A percentile compares a stretch with the other conserved stretches of the same genome.
Conservation (phyloP, 2,113 vertebrate genomes). For the Craseonycteris thonglongyai region DNA sequence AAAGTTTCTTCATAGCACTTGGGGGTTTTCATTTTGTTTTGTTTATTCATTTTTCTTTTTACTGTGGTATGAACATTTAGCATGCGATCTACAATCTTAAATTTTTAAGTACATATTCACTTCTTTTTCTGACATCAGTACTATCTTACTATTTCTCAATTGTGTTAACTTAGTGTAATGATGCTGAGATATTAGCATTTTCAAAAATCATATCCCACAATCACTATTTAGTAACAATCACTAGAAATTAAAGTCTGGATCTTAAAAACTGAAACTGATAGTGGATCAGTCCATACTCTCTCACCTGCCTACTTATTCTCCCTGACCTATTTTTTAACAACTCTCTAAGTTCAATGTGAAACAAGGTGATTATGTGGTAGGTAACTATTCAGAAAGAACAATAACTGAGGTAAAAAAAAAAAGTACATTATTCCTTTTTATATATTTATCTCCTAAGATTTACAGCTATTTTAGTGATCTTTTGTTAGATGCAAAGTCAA, state of each 20-base stretch:
- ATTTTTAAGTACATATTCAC: not conserved
- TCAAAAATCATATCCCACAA: not conserved
- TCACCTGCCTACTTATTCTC: not conserved
- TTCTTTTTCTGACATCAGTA: not conserved
- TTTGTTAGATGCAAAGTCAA: not conserved
- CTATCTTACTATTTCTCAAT: not conserved
- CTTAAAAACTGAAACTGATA: not conserved
- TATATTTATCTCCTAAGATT: not conserved
- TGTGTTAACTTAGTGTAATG: not conserved
- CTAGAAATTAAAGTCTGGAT: not conserved
- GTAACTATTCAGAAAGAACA: slow-evolving; percentile 10
- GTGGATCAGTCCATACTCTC: not conserved
- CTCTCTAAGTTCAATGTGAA: not conserved
- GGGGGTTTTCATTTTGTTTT: not conserved
- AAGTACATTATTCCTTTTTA: not conserved
- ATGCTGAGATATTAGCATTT: not conserved
- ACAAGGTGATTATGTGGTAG: not conserved
- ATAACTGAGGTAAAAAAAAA: not conserved
- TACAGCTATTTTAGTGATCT: not conserved
- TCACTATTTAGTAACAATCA: slow-evolving; percentile 14
- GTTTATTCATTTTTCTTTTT: not conserved
- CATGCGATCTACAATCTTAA: not conserved
- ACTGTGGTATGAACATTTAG: not conserved
- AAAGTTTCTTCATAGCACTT: not conserved
- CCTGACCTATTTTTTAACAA: slow-evolving; percentile 3